Evolutionary conservation across 37 sponge, comb jelly and placozoan genomes (phyloP).

Genomic region (Axinella damicornis): DNA sequence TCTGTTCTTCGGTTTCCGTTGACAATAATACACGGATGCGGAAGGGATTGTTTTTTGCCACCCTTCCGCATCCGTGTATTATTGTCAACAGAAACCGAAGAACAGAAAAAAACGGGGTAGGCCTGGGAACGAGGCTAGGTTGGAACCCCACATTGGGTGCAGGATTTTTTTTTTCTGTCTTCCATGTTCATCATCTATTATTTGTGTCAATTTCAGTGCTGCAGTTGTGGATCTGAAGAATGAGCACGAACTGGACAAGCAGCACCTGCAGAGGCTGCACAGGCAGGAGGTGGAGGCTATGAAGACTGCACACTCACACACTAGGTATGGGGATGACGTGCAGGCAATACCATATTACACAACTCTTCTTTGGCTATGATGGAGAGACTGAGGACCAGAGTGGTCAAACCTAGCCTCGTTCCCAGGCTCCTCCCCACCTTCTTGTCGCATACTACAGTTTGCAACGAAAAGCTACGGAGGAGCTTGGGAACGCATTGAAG

Average conservation of each 20-base stretch:
- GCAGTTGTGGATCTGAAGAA: slow-evolving; percentile 69
- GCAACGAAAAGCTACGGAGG: too few relatives aligned
- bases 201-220: neutral
- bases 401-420: neutral
- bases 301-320: slow-evolving; percentile 76
- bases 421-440: neutral
- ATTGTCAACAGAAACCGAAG: too few relatives aligned
- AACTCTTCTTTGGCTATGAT: too few relatives aligned
- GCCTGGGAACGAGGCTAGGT: too few relatives aligned
- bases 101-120: too few relatives aligned
- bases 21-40: too few relatives aligned
- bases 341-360: too few relatives aligned
- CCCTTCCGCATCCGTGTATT: too few relatives aligned
- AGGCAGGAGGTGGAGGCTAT: slow-evolving; percentile 72
- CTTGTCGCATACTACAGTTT: neutral
- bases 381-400: too few relatives aligned
- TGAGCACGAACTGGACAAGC: slow-evolving; percentile 74
- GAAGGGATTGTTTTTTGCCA: too few relatives aligned
- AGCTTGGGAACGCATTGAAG: too few relatives aligned
- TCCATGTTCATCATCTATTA: neutral
- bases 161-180: neutral
- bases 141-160: neutral
- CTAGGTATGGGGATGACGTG: slow-evolving; percentile 45
- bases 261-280: slow-evolving; percentile 69
- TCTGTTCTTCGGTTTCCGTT: too few relatives aligned